Conservation (phyloP, 2,797 vertebrate genomes). For the Ataeniobius toweri region DNA sequence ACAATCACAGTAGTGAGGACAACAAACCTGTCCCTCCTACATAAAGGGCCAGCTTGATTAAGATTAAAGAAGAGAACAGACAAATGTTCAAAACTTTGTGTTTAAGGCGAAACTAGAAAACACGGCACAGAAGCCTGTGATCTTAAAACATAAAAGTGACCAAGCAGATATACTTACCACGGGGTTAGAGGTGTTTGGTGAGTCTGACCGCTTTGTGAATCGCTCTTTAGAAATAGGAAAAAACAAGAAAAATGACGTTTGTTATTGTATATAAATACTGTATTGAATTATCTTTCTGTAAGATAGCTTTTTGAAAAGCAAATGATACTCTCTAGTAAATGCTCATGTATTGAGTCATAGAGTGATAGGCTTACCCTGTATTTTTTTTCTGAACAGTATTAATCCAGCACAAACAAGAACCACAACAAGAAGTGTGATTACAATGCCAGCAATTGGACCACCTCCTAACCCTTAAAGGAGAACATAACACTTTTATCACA, state of each 20-base stretch:
- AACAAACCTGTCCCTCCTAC: constrained; percentile 53
- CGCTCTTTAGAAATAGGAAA: neutral
- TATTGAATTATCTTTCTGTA: neutral
- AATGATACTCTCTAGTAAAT: constrained; percentile 7
- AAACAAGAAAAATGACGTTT: neutral
- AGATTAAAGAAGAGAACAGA: constrained; percentile 27
- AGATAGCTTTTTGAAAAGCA: neutral
- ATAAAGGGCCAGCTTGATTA: constrained; percentile 42
- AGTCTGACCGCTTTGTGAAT: accelerated
- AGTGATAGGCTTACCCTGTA: neutral
- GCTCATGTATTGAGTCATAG: neutral
- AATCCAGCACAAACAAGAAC: accelerated
- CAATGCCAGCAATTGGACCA: accelerated
- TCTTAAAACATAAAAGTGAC: neutral
- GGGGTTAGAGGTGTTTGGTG: neutral
- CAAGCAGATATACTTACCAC: constrained; percentile 25
- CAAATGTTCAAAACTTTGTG: constrained; percentile 8
- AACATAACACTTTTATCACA: neutral
- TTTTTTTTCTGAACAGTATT: accelerated
- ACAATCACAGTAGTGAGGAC: constrained; percentile 6
- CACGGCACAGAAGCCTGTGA: neutral
- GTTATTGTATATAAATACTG: neutral
- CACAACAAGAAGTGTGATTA: accelerated
- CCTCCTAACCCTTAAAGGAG: constrained; percentile 3
- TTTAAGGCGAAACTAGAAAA: neutral